Evolutionary conservation across 2,888 invertebrate species (phyloP), one percentile per base, ranked within the genome.

Genomic region (Pegoplata infirma): DNA sequence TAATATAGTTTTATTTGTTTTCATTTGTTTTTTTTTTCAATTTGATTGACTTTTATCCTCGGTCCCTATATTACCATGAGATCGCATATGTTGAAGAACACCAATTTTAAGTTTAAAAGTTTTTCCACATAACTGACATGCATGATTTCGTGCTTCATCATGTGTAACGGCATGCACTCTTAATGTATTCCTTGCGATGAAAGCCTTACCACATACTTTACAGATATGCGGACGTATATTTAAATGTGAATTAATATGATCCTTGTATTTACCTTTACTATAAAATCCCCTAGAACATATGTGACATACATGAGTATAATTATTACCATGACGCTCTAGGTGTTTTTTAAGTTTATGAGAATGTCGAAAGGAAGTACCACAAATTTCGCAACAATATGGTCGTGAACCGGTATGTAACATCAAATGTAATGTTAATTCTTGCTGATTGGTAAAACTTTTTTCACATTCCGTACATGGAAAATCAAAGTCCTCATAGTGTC

Each of bases 161-260:
- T 81, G 81, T 17, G 67, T 79, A 8, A 76, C 76, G 21, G 59
- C 49, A 55, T 81, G 81, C 16, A 74, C 74, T 3, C 66, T 66
- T 44, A 81, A 69, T 17, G 81, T 76, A 53, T 69, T 76, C 1
- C 55, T 72, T 3, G 76, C 69, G 17, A 69, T 73, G 55, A 81
- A 81, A 17, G 59, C 78, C 17, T 76, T 81, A 12, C 69, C 73
- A 44, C 81, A 81, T 4, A 66, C 49, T 44, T 73, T 67, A 44
- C 81, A 81, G 36, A 75, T 64, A 67, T 69, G 63, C 4, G 46
- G 58, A 5, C 79, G 69, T 17, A 76, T 74, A 17, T 79, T 76
- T 44, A 66, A 71, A 36, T 81, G 78, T 0, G 81, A 78, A 21
- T 78, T 71, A 64, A 81, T 78, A 58, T 81, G 81, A 21, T 81